Conservation (phyloP, 2,113 vertebrate species). For the Petroica traversi region DNA sequence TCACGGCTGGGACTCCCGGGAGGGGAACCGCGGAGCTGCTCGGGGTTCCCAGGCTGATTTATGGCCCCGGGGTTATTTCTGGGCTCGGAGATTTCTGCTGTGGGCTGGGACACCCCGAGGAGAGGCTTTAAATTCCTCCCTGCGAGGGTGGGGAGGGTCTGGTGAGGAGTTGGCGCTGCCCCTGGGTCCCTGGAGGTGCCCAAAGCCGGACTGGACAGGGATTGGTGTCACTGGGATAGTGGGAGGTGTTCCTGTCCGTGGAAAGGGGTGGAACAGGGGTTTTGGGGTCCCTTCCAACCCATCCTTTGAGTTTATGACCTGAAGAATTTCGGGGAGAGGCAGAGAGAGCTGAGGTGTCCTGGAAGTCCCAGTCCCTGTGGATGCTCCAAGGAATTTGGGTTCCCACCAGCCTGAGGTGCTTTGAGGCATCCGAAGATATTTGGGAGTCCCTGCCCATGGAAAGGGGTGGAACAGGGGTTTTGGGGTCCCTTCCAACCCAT, state of each 20-base stretch:
- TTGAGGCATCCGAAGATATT: background rate
- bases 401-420: background rate
- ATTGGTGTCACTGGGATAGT: fast-evolving
- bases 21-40: background rate
- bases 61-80: background rate
- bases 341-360: background rate
- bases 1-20: fast-evolving
- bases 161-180: fast-evolving
- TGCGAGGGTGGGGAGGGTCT: fast-evolving
- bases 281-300: background rate
- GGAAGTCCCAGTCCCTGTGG: background rate
- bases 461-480: background rate
- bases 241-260: background rate
- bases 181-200: background rate
- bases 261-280: background rate
- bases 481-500: background rate
- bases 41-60: background rate
- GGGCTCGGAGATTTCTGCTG: background rate
- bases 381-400: fast-evolving
- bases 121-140: background rate
- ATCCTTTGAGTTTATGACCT: background rate
- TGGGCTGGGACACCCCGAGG: background rate
- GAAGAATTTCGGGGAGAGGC: background rate
- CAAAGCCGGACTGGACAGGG: fast-evolving
- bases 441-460: background rate